Percentiles rank a stretch among this genome's conserved stretches.
Conservation (phyloP, 2,113 vertebrate genomes). For the Puma concolor region DNA sequence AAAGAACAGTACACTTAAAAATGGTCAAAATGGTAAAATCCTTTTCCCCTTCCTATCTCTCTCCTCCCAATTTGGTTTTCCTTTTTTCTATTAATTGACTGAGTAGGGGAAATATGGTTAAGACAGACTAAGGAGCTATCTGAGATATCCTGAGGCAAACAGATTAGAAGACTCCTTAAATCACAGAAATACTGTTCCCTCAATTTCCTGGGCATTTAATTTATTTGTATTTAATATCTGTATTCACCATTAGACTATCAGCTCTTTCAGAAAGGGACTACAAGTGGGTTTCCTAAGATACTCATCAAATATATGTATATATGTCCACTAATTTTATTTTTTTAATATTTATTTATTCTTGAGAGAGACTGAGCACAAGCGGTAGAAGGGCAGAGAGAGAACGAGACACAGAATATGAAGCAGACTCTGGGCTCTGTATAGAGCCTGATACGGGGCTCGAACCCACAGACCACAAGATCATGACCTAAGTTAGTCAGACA, state of each 20-base stretch:
- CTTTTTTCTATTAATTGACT: neutral
- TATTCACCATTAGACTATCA: neutral
- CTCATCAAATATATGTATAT: neutral
- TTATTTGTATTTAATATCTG: neutral
- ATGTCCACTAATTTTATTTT: constrained; percentile 58
- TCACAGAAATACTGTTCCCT: neutral
- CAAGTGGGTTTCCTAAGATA: neutral
- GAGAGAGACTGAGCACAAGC: no score
- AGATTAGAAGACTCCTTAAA: neutral
- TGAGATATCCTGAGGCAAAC: neutral
- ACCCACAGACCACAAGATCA: no score
- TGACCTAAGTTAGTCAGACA: no score
- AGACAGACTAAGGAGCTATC: neutral
- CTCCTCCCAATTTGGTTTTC: neutral
- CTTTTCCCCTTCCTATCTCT: neutral
- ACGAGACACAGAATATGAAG: no score
- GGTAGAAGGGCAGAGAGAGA: no score
- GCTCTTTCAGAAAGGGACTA: neutral
- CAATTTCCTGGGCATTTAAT: neutral
- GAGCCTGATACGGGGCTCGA: no score
- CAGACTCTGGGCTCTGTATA: no score
- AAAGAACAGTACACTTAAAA: neutral
- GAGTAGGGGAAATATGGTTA: neutral
- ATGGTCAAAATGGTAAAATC: neutral
- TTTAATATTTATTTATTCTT: no score